Base-by-base conservation (phyloP, 2,888 invertebrate genomes). In the Masnerella sp. region DNA sequence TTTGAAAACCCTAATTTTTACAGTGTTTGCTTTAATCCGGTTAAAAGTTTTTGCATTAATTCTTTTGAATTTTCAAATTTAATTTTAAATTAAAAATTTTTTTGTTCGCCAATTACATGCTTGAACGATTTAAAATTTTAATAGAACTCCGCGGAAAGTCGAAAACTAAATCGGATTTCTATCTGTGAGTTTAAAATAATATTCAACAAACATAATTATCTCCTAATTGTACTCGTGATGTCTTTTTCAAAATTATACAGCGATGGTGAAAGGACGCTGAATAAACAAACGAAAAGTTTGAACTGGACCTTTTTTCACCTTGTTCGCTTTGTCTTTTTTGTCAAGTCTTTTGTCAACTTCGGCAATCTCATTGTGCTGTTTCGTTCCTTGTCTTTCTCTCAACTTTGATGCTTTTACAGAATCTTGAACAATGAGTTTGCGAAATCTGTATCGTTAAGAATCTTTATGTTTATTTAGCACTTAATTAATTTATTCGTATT, bases 371-470 rank as follows among this genome's bases (percentile, higher is more conserved):
- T 38, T 59, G 32, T 32, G 22, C 64, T 45, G 45, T 51, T 51
- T 11, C 30, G 25, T 64, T 15, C 14, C 38, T 34, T 51, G 62
- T 58, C 64, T 51, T 71, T 45, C 58, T 71, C 59, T 59, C 51
- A 65, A 71, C 64, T 65, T 52, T 17, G 40, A 30, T 17, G 45
- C 51, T 56, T 52, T 59, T 43, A 43, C 20, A 15, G 34, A 15
- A 22, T 34, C 49, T 40, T 22, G 49, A 56, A 68, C 58, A 68
- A 68, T 51, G 67, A 49, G 32, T 49, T 47, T 17, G 14, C 47
- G 22, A 32, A 58, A 36, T 45, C 49, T 15, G 45, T 38, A 38
- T 56, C 42, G 34, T 22, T 42, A 12, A 17, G 5, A 40, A 64
- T 52, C 45, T n/a, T n/a, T n/a, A n/a, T n/a, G n/a, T n/a, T n/a